Percentiles rank a stretch among this genome's conserved stretches.
phyloP scores from a whole-genome alignment of 64 coral and sea anemone species.

The Acropora yongei region DNA sequence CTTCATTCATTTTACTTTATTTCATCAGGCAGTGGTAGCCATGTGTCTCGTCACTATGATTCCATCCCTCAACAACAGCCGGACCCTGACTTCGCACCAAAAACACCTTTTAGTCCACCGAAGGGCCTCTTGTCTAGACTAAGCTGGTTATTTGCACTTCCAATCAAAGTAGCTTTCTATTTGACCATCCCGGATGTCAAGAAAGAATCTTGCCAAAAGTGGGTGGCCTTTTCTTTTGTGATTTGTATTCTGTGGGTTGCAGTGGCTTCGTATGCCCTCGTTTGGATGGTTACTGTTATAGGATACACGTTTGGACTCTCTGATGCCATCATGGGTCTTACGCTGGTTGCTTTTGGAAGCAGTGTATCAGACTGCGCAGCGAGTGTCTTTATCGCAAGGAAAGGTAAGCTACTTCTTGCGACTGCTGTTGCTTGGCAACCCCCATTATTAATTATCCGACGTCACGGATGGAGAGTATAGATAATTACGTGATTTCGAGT shows the following conservation, averaged over 20 bases:
- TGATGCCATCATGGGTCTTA: conserved; percentile 68
- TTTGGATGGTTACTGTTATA: conserved; percentile 77
- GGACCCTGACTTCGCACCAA: conserved; percentile 33
- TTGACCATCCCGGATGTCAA: conserved; percentile 75
- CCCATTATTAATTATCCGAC: too few relatives aligned
- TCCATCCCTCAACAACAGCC: neutral
- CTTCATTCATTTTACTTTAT: neutral
- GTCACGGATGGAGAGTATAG: too few relatives aligned
- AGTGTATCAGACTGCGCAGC: conserved; percentile 58
- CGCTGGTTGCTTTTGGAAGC: conserved; percentile 60
- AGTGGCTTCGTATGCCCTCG: conserved; percentile 35
- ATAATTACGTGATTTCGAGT: too few relatives aligned
- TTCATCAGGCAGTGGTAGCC: conserved; percentile 39
- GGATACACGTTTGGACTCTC: conserved; percentile 65
- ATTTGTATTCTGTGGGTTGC: conserved; percentile 63
- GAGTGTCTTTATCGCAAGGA: conserved; percentile 61
- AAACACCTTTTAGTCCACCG: conserved; percentile 50
- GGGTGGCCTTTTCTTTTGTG: conserved; percentile 61
- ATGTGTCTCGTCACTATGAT: conserved; percentile 77
- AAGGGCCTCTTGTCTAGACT: conserved; percentile 17
- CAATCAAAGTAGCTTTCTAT: conserved; percentile 57
- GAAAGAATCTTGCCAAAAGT: conserved; percentile 64
- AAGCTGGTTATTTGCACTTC: conserved; percentile 62
- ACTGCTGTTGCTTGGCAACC: too few relatives aligned
- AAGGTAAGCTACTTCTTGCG: conserved; percentile 30